A percentile compares a stretch with the other conserved stretches of the same genome.
phyloP scores from a whole-genome alignment of 1,140 invertebrate genomes.

The Drosophila virilis region DNA sequence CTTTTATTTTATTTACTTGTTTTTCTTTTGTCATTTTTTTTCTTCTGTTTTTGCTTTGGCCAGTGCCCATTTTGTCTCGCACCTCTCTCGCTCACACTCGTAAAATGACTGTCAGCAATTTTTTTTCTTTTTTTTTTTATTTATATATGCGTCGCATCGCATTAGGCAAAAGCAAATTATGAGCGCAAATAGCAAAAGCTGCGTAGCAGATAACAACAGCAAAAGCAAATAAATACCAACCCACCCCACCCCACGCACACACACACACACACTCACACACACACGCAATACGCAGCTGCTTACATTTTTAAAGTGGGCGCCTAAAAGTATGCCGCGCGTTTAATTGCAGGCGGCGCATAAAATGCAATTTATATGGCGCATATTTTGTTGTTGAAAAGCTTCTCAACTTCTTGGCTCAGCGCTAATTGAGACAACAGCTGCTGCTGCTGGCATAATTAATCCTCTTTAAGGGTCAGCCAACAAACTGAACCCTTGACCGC shows the following conservation, averaged over 20 bases:
- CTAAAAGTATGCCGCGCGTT: conserved; percentile 38
- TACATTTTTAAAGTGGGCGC: conserved; percentile 5
- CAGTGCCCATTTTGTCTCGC: conserved; percentile 33
- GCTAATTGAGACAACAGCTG: conserved; percentile 64
- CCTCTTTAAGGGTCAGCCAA: conserved; percentile 40
- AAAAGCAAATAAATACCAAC: conserved; percentile 25
- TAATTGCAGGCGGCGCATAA: conserved; percentile 35
- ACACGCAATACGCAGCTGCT: not conserved
- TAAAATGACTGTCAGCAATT: conserved; percentile 19
- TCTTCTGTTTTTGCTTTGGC: conserved; percentile 30
- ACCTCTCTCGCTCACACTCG: conserved; percentile 11
- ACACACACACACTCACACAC: not conserved
- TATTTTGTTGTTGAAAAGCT: conserved; percentile 16
- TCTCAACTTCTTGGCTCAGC: conserved; percentile 25
- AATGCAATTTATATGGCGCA: conserved; percentile 42
- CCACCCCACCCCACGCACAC: not conserved
- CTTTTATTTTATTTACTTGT: conserved; percentile 27
- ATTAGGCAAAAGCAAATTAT: conserved; percentile 40
- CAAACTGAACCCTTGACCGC: not conserved
- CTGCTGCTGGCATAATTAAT: conserved; percentile 58
- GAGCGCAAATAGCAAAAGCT: conserved; percentile 35
- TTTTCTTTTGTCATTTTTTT: conserved; percentile 16
- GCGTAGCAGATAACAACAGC: not conserved
- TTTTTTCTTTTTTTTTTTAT: conserved; percentile 33
- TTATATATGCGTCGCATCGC: conserved; percentile 20